A percentile compares a stretch with the other conserved stretches of the same genome.
These are phyloP conservation scores for Chiloscyllium punctatum DNA, from an alignment of 2,797 vertebrate genomes.

Conservation along the genomic window DNA sequence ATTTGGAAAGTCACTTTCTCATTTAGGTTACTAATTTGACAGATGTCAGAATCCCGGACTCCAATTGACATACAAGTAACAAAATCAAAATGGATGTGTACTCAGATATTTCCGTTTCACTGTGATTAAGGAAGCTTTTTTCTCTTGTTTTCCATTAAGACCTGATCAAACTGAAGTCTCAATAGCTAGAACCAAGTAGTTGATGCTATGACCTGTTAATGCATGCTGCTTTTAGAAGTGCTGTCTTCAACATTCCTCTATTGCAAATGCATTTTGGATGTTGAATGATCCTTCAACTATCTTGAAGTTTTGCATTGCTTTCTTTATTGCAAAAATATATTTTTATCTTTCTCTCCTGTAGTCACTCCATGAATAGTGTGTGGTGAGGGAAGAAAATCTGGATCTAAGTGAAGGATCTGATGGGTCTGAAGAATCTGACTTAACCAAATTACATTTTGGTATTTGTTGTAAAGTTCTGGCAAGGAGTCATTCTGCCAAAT, in stretches of 20 bases:
- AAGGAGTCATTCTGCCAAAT: too few species aligned
- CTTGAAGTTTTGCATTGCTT: not conserved
- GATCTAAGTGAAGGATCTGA: too few species aligned
- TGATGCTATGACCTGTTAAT: not conserved
- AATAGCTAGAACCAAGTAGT: not conserved
- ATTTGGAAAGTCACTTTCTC: not conserved
- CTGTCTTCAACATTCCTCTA: not conserved
- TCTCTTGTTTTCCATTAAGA: not conserved
- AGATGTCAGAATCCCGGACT: not conserved
- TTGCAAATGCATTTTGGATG: not conserved
- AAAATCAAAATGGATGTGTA: not conserved
- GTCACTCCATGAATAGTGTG: too few species aligned
- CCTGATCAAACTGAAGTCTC: not conserved
- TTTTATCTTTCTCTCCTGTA: too few species aligned
- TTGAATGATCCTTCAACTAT: not conserved
- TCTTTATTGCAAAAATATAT: too few species aligned
- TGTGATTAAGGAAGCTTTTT: not conserved
- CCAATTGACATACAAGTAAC: not conserved
- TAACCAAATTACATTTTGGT: too few species aligned
- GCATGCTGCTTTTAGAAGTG: not conserved
- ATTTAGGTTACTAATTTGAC: not conserved
- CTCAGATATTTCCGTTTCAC: not conserved
- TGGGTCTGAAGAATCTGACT: too few species aligned
- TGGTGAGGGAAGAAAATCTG: too few species aligned
- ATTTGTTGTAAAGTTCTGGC: too few species aligned